phyloP scores from a whole-genome alignment of 2,888 invertebrate genomes.

The Syritta pipiens region DNA sequence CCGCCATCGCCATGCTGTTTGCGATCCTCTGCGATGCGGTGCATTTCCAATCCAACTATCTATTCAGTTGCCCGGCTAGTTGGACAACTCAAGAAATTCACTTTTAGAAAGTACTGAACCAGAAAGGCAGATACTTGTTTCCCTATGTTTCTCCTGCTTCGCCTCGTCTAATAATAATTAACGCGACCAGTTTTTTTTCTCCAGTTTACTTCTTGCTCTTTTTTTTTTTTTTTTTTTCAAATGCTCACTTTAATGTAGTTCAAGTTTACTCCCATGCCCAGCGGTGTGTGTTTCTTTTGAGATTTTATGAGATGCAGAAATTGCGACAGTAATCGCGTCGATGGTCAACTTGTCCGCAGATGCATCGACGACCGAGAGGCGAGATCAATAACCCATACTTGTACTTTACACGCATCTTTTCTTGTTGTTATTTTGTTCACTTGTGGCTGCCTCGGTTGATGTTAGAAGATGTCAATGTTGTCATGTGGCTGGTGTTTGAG shows the following conservation, averaged over 20 bases:
- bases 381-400: constrained; percentile 20
- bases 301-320: constrained; percentile 23
- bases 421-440: no score
- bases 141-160: background rate
- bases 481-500: no score
- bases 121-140: constrained; percentile 44
- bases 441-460: no score
- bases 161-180: constrained; percentile 17
- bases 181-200: constrained; percentile 38
- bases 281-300: background rate
- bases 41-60: constrained; percentile 30
- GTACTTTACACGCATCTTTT: no score
- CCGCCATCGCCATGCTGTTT: background rate
- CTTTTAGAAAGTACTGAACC: constrained; percentile 60
- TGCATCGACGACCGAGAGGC: background rate
- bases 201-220: no score
- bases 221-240: no score
- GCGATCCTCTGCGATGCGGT: constrained; percentile 15
- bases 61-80: background rate
- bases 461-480: no score
- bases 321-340: background rate
- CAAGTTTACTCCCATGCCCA: constrained; percentile 44
- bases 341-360: background rate
- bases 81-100: constrained; percentile 41
- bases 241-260: constrained; percentile 34